These are phyloP conservation scores for Micropterix aruncella DNA, from an alignment of 2,888 invertebrate genomes.

Conservation along the genomic window DNA sequence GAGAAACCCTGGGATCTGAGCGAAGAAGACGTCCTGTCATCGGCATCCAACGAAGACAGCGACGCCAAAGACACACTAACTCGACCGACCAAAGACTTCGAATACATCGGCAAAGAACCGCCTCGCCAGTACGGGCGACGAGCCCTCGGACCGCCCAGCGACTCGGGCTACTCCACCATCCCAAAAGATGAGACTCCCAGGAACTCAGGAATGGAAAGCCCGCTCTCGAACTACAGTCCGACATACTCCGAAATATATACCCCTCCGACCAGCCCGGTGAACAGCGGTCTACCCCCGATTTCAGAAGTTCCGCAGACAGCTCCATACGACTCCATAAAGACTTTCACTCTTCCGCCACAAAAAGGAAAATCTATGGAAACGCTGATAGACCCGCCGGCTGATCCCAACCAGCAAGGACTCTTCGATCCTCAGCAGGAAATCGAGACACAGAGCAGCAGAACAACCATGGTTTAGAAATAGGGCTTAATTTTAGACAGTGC, in stretches of 20 bases:
- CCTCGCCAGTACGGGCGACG: constrained; percentile 45
- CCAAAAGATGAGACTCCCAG: constrained; percentile 27
- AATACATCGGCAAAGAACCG: constrained; percentile 36
- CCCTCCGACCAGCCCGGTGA: constrained; percentile 29
- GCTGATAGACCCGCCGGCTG: constrained; percentile 25
- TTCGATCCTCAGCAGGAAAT: constrained; percentile 17
- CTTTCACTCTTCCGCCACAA: constrained; percentile 28
- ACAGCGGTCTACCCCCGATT: constrained; percentile 15
- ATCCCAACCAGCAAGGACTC: constrained; percentile 13
- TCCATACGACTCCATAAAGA: constrained; percentile 27
- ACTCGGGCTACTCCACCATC: constrained; percentile 29
- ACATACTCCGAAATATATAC: constrained; percentile 38
- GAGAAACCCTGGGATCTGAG: constrained; percentile 68
- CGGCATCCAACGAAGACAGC: constrained; percentile 40
- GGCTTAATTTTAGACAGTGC: no score
- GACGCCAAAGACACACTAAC: constrained; percentile 39
- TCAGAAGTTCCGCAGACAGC: constrained; percentile 19
- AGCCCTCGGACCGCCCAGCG: constrained; percentile 30
- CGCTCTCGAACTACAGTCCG: constrained; percentile 26
- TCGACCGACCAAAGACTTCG: constrained; percentile 46
- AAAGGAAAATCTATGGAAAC: constrained; percentile 33
- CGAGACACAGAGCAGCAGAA: constrained; percentile 28
- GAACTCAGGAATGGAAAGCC: constrained; percentile 24
- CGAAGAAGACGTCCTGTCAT: constrained; percentile 43
- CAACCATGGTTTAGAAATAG: constrained; percentile 30